Evolutionary conservation across 1,140 invertebrate genomes (phyloP).

Genomic region (Acromyrmex echinatior): DNA sequence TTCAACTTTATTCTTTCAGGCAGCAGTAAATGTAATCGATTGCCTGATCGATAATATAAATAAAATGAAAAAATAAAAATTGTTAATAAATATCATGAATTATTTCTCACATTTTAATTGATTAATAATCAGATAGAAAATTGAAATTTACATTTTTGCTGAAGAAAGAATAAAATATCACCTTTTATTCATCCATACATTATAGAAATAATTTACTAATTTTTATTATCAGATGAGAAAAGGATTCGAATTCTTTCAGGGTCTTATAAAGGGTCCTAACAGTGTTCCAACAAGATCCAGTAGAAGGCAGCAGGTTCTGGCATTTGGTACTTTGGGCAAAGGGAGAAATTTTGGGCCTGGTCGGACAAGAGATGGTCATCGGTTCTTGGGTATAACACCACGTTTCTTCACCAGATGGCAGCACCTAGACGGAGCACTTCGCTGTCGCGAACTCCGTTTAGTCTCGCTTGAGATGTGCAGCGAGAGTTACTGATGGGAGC

Average conservation of each 20-base stretch:
- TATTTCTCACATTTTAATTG: neutral
- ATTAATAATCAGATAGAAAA: neutral
- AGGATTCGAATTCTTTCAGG: slow-evolving; percentile 2
- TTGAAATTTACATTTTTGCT: neutral
- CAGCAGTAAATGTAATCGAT: slow-evolving; percentile 3
- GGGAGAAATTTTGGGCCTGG: slow-evolving; percentile 71
- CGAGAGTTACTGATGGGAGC: neutral
- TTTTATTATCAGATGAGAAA: slow-evolving; percentile 51
- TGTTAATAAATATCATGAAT: neutral
- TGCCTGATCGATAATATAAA: neutral
- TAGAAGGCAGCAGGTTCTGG: slow-evolving; percentile 82
- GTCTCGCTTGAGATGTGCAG: slow-evolving; percentile 68
- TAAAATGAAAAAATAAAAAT: neutral
- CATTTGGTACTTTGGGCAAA: neutral
- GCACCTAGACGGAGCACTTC: slow-evolving; percentile 54
- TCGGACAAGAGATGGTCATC: neutral
- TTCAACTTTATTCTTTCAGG: neutral
- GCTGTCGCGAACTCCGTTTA: slow-evolving; percentile 33
- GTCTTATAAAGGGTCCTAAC: slow-evolving; percentile 37
- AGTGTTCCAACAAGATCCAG: slow-evolving; percentile 69
- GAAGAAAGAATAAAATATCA: neutral
- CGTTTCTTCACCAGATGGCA: slow-evolving; percentile 74
- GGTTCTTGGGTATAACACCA: slow-evolving; percentile 49
- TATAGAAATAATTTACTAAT: neutral
- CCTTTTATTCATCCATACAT: neutral